Evolutionary conservation across 2,888 invertebrate species (phyloP), one percentile per base, ranked within the genome.

Genomic region (Drosophila basisetae): DNA sequence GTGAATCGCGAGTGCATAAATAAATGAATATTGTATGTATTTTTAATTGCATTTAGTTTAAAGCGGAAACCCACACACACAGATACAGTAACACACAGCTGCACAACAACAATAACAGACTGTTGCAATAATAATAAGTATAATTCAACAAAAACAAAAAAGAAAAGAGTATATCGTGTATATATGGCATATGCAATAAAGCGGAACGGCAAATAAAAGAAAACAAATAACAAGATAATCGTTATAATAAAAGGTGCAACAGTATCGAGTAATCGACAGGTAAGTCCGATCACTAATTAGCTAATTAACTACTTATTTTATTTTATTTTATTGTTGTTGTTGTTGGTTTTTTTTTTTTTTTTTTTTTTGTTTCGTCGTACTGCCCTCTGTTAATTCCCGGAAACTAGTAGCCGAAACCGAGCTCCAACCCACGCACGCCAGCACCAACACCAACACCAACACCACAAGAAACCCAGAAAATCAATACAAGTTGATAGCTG

Each of bases 31-130:
- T 65, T 69, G 43, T 65, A 64, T 67, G 55, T 68, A 49, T 43
- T 69, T 76, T 56, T 63, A 83, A 85, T 84, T 87, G 77, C 74
- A 75, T 84, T 84, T 87, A 78, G 86, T 80, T 89, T 56, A 75
- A 82, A 89, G 82, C 89, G 85, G 85, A 86, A 86, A 82, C 63
- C 72, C 54, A 78, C 30, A 55, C 63, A 74, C 54, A 77, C 30
- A 55, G 59, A 68, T 13, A 59, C 49, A 76, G 41, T 28, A 67
- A 53, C 39, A 22, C n/a, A 41, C 50, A 54, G 65, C 52, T 64
- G 52, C 47, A 69, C 67, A 74, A 68, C 47, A 76, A 76, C 47
- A 76, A 76, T 66, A 62, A 30, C 47, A 58, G 76, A 76, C 69
- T 76, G 70, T 54, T 69, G 65, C 73, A 76, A 71, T 59, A 71